Conservation (phyloP, 2,888 invertebrate species). For the Tachina grossa region DNA sequence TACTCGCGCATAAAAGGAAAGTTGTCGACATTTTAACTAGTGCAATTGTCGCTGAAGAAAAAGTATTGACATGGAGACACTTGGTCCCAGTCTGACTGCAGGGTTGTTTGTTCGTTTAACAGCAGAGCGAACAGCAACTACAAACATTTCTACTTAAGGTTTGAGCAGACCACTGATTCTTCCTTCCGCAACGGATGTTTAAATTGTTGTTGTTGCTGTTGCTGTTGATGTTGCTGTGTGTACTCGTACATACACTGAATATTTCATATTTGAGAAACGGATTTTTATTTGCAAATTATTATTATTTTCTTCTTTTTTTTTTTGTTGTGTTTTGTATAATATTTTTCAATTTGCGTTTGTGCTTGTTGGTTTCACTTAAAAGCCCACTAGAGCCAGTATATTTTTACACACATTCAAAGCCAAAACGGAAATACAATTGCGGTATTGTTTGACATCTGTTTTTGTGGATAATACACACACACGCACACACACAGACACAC, state of each 20-base stretch:
- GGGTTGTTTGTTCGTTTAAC: constrained; percentile 10
- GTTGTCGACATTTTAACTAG: too few relatives aligned
- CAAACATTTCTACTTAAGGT: constrained; percentile 65
- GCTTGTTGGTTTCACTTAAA: constrained; percentile 48
- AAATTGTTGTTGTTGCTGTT: constrained; percentile 52
- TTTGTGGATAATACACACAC: constrained; percentile 37
- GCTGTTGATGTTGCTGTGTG: neutral
- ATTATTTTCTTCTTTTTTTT: constrained; percentile 17
- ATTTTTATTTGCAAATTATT: constrained; percentile 23
- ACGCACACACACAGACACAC: too few relatives aligned
- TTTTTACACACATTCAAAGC: constrained; percentile 38
- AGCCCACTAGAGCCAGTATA: constrained; percentile 48
- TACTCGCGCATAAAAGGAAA: too few relatives aligned
- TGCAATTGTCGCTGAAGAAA: too few relatives aligned
- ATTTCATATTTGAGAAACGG: constrained; percentile 56
- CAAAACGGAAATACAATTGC: constrained; percentile 68
- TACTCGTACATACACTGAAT: constrained; percentile 36
- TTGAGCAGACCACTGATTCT: constrained; percentile 71
- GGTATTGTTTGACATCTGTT: constrained; percentile 68
- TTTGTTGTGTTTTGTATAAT: constrained; percentile 19
- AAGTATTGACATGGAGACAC: too few relatives aligned
- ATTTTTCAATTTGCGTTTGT: constrained; percentile 54
- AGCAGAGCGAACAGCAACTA: constrained; percentile 30
- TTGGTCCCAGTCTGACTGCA: too few relatives aligned
- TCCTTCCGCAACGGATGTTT: constrained; percentile 71